Base-by-base conservation (phyloP, 2,888 invertebrate genomes). In the Polymixis flavicincta region DNA sequence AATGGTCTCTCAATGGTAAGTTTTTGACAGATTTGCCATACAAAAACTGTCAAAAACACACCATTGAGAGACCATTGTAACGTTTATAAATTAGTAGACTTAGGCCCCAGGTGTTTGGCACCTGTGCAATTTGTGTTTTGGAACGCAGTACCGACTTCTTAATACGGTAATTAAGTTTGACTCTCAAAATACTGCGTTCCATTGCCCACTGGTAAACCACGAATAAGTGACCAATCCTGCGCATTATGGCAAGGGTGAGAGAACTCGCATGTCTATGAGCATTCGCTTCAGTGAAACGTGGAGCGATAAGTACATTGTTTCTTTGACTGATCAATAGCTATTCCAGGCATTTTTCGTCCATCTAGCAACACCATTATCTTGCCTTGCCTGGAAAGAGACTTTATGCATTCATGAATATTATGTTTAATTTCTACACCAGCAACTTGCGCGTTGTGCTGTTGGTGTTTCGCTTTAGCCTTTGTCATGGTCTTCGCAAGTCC, bases 101-200 rank as follows among this genome's bases (percentile, higher is more conserved):
- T n/a, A n/a, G n/a, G n/a, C n/a, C n/a, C n/a, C n/a, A n/a, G 14
- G 6, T 28, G 28, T 70, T 14, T 17, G 9, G 14, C 50, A 14
- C 37, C 48, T 32, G 37, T 37, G 25, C 11, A 48, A 37, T 48
- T 28, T 74, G 13, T 22, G 25, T 63, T 65, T 50, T 45, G 17
- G 17, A 52, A 45, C 45, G 17, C 76, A 42, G n/a, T 19, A 50
- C n/a, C 9, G 28, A 59, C 11, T 2, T 73, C 13, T 37, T 50
- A 37, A 59, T 42, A 42, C n/a, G n/a, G n/a, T n/a, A 14, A n/a
- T 42, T n/a, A 73, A 19, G 28, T 32, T 32, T 14, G 4, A 14
- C 19, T 32, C 32, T 22, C 19, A 55, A 74, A 74, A 71, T 52
- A 45, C 42, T 76, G 14, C 14, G 42, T 25, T 52, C 11, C 8